Evolutionary conservation across 2,797 vertebrate species (phyloP).

Genomic region (Cuculus canorus): DNA sequence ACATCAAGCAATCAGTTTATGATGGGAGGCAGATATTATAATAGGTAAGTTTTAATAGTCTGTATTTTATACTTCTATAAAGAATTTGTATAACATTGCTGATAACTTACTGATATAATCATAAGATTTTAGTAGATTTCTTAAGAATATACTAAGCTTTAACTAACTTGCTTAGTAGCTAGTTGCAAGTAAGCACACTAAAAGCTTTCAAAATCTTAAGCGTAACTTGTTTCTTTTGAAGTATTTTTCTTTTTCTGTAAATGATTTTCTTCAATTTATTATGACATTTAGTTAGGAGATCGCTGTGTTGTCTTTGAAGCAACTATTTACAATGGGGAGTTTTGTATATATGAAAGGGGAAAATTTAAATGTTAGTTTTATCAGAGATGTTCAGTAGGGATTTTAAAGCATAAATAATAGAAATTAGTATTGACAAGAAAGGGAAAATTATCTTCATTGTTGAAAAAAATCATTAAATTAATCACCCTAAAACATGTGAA

Average conservation of each 20-base stretch:
- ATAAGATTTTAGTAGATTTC: background rate
- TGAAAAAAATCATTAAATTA: background rate
- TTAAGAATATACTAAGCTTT: constrained; percentile 5
- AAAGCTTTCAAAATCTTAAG: background rate
- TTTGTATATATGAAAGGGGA: background rate
- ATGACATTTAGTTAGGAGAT: constrained; percentile 5
- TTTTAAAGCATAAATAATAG: constrained; percentile 7
- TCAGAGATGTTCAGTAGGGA: background rate
- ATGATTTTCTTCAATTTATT: background rate
- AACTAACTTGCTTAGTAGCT: background rate
- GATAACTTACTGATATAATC: background rate
- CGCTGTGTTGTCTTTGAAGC: constrained; percentile 1
- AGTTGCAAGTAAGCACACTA: background rate
- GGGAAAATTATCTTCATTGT: background rate
- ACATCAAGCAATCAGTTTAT: constrained; percentile 96
- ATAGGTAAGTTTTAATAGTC: constrained; percentile 84
- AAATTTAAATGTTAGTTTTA: constrained; percentile 19
- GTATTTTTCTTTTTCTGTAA: background rate
- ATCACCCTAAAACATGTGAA: background rate
- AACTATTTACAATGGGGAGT: background rate
- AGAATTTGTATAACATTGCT: background rate
- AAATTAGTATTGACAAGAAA: background rate
- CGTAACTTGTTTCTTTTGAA: background rate
- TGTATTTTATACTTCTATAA: background rate
- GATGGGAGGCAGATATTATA: constrained; percentile 98